Evolutionary conservation across 2,113 vertebrate species (phyloP).

Genomic region (Lathamus discolor): DNA sequence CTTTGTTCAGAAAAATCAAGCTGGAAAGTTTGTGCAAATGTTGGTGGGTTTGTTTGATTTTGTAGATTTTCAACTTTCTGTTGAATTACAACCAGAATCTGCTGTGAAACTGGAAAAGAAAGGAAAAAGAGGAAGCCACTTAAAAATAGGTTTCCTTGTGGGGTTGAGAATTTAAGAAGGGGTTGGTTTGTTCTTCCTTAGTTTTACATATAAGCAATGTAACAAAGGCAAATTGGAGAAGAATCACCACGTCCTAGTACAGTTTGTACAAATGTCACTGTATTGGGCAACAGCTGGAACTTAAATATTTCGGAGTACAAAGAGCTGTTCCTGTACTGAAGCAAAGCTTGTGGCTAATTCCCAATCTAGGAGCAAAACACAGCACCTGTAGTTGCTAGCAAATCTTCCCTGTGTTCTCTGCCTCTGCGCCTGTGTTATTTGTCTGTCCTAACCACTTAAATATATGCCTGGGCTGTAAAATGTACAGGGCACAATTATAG

Average conservation of each 20-base stretch:
- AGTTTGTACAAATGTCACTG: background rate
- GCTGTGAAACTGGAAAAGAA: background rate
- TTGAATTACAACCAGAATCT: background rate
- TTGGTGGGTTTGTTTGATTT: background rate
- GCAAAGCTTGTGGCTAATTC: background rate
- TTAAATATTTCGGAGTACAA: background rate
- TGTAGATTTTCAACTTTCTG: background rate
- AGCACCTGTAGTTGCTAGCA: background rate
- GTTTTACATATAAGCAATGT: background rate
- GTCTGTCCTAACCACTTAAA: background rate
- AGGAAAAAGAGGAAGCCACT: background rate
- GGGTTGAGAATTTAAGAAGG: background rate
- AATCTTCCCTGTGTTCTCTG: background rate
- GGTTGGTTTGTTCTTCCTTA: background rate
- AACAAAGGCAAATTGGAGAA: background rate
- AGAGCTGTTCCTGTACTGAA: background rate
- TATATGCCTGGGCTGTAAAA: background rate
- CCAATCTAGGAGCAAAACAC: background rate
- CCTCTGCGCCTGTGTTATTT: background rate
- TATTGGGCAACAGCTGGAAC: background rate
- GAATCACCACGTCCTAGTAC: background rate
- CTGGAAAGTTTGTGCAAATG: background rate
- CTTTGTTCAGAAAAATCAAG: background rate
- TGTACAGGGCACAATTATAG: background rate
- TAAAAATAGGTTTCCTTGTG: background rate